Base-by-base conservation (phyloP, 1,140 invertebrate genomes). In the Drosophila ogumai region DNA sequence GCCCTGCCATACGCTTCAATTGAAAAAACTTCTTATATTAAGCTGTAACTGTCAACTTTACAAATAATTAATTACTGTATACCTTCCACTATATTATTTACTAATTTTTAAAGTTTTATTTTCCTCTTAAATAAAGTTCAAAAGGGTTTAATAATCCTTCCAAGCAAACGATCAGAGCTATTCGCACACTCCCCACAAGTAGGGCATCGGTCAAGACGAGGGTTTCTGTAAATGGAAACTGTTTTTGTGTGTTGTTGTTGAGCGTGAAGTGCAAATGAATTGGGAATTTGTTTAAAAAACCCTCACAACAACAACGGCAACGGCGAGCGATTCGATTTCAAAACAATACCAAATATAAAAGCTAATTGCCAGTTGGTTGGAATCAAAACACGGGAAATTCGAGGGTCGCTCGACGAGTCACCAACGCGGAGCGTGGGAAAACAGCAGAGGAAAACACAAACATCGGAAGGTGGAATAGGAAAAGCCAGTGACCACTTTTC, bases 161-260 rank as follows among this genome's bases (percentile, higher is more conserved):
- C 0, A 9, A 15, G 6, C 0, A 12, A 25, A 44, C 9, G 56
- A 63, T 4, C 10, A 6, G 15, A 4, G 6, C 3, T 17, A 12
- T 0, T 17, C 63, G 12, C 8, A 50, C 3, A 78, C 52, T 34
- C 67, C 31, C 1, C 15, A 19, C 32, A 25, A 32, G 65, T 63
- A 86, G 82, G 32, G 69, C 44, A 75, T n/a, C 43, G 46, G 41
- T 65, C 57, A 66, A 75, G 79, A 87, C 82, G 82, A 86, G 82
- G 82, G 82, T 86, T 79, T 61, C 82, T 87, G 82, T 87, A 86
- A 86, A 82, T 87, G 69, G 77, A 81, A 80, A 75, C 75, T 82
- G 84, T 87, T 82, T 82, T 75, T 87, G 66, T 88, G 71, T 88
- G 79, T 88, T 88, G 85, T 88, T 88, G 84, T 88, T 76, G 73